Conservation (phyloP, 30 jellyfish, hydroid and myxozoan species). For the Chrysaora quinquecirrha region DNA sequence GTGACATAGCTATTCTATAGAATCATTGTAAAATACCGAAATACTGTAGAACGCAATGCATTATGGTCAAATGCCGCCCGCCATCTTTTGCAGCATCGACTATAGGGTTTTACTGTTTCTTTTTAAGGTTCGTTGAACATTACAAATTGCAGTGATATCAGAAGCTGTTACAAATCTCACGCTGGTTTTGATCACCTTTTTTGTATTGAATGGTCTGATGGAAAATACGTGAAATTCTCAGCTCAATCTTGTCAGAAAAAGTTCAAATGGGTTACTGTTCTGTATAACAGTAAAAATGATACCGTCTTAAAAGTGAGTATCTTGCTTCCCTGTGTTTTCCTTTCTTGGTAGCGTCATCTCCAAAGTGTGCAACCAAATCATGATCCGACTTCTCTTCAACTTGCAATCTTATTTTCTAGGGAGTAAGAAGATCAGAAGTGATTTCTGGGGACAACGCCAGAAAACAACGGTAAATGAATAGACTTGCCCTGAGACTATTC, state of each 20-base stretch:
- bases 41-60: too few species aligned
- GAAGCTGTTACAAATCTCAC: constrained; percentile 35
- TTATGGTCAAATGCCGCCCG: too few species aligned
- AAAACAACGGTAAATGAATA: neutral
- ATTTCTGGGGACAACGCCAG: neutral
- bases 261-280: constrained; percentile 39
- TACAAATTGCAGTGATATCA: constrained; percentile 19
- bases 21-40: too few species aligned
- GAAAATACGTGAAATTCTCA: constrained; percentile 37
- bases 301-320: constrained; percentile 5
- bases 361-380: too few species aligned
- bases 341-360: too few species aligned
- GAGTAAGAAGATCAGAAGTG: neutral
- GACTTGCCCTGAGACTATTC: too few species aligned
- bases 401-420: neutral
- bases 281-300: constrained; percentile 17
- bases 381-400: too few species aligned
- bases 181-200: constrained; percentile 62
- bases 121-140: neutral
- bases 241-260: constrained; percentile 53
- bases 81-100: too few species aligned
- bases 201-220: constrained; percentile 28
- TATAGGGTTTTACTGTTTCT: too few species aligned
- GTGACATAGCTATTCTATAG: too few species aligned
- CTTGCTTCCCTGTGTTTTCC: too few species aligned